Percentiles rank a stretch among this genome's conserved stretches.
Evolutionary conservation across 2,113 vertebrate genomes (phyloP).

Genomic region (Hirundichthys speculiger): DNA sequence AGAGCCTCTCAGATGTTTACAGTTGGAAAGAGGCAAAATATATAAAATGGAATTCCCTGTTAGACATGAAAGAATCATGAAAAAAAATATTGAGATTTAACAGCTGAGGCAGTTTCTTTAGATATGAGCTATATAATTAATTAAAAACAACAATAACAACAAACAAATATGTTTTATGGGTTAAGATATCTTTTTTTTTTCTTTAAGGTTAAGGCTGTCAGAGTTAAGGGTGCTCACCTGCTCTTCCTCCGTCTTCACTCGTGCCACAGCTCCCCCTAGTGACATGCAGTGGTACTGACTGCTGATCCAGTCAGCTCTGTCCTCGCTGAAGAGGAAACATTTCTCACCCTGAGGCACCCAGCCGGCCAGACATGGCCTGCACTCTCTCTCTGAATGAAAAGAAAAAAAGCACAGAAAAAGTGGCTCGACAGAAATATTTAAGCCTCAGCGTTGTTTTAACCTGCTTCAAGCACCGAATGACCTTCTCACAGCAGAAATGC

Average conservation of each 20-base stretch:
- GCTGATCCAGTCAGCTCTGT: slow-evolving; percentile 47
- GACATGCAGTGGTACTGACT: slow-evolving; percentile 53
- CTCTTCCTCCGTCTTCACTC: slow-evolving; percentile 42
- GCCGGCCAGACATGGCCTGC: slow-evolving; percentile 2
- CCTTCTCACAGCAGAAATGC: too few relatives aligned
- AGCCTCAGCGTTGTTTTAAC: too few relatives aligned
- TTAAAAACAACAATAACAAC: too few relatives aligned
- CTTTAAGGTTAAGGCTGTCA: too few relatives aligned
- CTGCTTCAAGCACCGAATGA: too few relatives aligned
- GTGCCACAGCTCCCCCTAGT: slow-evolving; percentile 52
- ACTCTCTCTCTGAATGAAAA: slow-evolving; percentile 12
- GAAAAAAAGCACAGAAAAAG: not conserved
- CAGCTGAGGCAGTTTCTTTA: not conserved
- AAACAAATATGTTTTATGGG: too few relatives aligned
- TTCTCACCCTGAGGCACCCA: slow-evolving; percentile 26
- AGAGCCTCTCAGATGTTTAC: slow-evolving; percentile 32
- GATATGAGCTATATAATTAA: too few relatives aligned
- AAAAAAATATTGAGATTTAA: not conserved
- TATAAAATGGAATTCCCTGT: too few relatives aligned
- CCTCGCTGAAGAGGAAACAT: slow-evolving; percentile 36
- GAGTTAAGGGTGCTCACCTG: slow-evolving; percentile 31
- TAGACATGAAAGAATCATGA: not conserved
- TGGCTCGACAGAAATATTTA: too few relatives aligned
- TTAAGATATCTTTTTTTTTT: too few relatives aligned
- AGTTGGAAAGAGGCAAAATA: slow-evolving; percentile 6